Evolutionary conservation across 2,888 invertebrate genomes (phyloP), one percentile per base, ranked within the genome.

Genomic region (Epinotia ramella): DNA sequence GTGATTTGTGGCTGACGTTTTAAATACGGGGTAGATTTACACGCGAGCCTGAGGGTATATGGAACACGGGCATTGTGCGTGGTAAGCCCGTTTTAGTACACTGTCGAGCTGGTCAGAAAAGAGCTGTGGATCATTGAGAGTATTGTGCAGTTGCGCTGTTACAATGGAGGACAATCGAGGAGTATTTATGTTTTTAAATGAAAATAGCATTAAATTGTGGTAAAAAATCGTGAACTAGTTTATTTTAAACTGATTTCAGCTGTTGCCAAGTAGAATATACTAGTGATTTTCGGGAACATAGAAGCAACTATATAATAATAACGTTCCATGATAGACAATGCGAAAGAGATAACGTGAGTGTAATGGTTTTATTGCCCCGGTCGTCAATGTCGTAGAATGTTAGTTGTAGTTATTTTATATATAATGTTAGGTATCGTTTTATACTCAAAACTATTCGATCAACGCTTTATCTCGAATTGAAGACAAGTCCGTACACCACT

Each of bases 21-120:
- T 60, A 60, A 59, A 70, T 73, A 46, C 53, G 53, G 53, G 46
- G 63, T 49, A 44, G 28, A 44, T 68, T 28, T 33, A 40, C 75
- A 75, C 65, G 75, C 75, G n/a, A 59, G 62, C 62, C 59, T 13
- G 24, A 59, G 49, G 64, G 24, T 68, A 63, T 56, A n/a, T 57
- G 63, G 44, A 56, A 20, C 65, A 59, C 64, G 40, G 60, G 33
- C 63, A 69, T 49, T 57, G 73, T 63, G 63, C 71, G 66, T 63
- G 73, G 0, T 66, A 66, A 13, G 20, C 46, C 49, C 46, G 46
- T 69, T 63, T 60, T 57, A 70, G 65, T 65, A 65, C 59, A 59
- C 68, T 59, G 57, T 20, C 40, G 24, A 59, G 44, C 18, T 6
- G n/a, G 13, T 20, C 11, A 18, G 16, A 60, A 69, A 69, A 59